These are phyloP conservation scores for Nebria salina DNA, from an alignment of 2,888 invertebrate species.

Conservation along the genomic window DNA sequence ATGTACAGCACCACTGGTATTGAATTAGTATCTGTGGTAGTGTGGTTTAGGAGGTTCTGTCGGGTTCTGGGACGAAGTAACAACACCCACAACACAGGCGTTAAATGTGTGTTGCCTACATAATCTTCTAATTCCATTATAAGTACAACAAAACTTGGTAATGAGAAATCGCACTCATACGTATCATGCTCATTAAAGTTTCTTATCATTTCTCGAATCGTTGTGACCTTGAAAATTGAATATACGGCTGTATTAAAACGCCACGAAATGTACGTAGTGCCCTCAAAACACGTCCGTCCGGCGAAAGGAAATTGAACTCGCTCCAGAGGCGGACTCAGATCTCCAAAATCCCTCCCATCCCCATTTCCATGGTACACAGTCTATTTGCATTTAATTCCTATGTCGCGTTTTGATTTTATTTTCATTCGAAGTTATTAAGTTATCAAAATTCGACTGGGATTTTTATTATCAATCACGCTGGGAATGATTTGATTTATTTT, in stretches of 20 bases:
- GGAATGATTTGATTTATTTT: background rate
- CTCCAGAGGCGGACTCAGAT: background rate
- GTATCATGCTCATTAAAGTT: background rate
- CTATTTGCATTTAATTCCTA: background rate
- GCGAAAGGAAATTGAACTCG: conserved; percentile 33
- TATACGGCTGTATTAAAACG: background rate
- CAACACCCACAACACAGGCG: background rate
- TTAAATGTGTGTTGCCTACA: background rate
- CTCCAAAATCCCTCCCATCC: background rate
- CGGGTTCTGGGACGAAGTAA: background rate
- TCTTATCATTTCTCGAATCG: background rate
- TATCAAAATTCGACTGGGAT: background rate
- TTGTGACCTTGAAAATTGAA: background rate
- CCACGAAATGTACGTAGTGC: background rate
- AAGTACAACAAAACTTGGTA: conserved; percentile 18
- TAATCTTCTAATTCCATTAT: background rate
- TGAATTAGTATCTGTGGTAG: background rate
- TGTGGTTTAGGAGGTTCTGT: background rate
- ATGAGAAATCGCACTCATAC: conserved; percentile 19
- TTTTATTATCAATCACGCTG: background rate
- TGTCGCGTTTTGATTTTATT: background rate
- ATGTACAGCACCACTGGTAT: background rate
- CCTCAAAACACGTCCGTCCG: conserved; percentile 18
- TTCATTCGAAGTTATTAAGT: background rate
- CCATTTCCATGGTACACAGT: background rate